Evolutionary conservation across 35 echinoderm and acorn worm genomes (phyloP).

Genomic region (Chiridota heheva): DNA sequence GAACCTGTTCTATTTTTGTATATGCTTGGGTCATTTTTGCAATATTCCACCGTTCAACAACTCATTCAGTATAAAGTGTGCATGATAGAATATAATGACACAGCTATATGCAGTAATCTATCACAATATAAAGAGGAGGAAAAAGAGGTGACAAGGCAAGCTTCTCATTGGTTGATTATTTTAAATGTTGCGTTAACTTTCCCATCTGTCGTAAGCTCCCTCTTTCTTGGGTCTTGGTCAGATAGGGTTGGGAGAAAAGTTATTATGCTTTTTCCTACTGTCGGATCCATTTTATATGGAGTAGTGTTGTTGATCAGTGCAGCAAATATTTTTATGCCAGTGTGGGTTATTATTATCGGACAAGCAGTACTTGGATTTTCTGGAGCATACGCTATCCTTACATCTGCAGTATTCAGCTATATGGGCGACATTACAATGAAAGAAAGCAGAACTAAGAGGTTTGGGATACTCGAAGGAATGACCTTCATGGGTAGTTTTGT

Average conservation of each 20-base stretch:
- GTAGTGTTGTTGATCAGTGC: slow-evolving; percentile 63
- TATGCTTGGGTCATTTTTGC: slow-evolving; percentile 86
- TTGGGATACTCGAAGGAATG: slow-evolving; percentile 91
- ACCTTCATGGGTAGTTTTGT: slow-evolving; percentile 86
- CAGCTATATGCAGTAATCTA: slow-evolving; percentile 64
- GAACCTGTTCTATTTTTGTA: slow-evolving; percentile 88
- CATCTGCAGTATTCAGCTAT: slow-evolving; percentile 89
- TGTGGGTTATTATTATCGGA: slow-evolving; percentile 70
- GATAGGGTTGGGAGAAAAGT: slow-evolving; percentile 74
- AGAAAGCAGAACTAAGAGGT: slow-evolving; percentile 64
- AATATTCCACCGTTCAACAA: slow-evolving; percentile 76
- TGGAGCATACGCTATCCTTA: slow-evolving; percentile 69
- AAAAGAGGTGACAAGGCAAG: slow-evolving; percentile 42
- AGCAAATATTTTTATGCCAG: slow-evolving; percentile 45
- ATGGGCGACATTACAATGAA: slow-evolving; percentile 77
- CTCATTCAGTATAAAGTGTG: slow-evolving; percentile 77
- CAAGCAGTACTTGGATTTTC: slow-evolving; percentile 61
- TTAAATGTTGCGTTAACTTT: slow-evolving; percentile 74
- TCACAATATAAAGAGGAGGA: slow-evolving; percentile 53
- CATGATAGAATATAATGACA: slow-evolving; percentile 74
- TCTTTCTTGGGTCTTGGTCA: slow-evolving; percentile 91
- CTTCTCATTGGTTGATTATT: slow-evolving; percentile 90
- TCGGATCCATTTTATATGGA: slow-evolving; percentile 72
- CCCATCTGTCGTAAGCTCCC: slow-evolving; percentile 62
- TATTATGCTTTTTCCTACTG: slow-evolving; percentile 62